Base-by-base conservation (phyloP, 2,888 invertebrate species). In the Morpho helenor region DNA sequence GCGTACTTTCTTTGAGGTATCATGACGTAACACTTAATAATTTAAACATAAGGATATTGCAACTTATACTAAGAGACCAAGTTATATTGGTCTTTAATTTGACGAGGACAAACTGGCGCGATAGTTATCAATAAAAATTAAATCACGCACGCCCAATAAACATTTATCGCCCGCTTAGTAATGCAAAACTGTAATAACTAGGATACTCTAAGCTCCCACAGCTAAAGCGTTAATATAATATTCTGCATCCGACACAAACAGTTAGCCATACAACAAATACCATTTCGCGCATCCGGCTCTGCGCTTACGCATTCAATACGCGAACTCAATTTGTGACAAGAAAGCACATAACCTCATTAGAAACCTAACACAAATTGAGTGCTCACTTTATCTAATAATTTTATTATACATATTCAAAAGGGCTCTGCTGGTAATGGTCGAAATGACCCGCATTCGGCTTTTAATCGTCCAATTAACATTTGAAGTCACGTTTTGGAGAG, bases 391-490 rank as follows among this genome's bases (percentile, higher is more conserved):
- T 86, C 86, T 86, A 89, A 88, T 90, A 90, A 89, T 89, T 82
- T 88, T 88, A 86, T 79, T 89, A 87, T 89, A 90, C 88, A 89
- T 89, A 90, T 90, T 90, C 90, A 90, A 90, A 90, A 85, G 86
- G 87, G 86, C 86, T 82, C 70, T 78, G 71, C 72, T 70, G 69
- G 87, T 88, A 88, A 90, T 88, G 89, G 84, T 76, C 73, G 77
- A 84, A 88, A 88, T 90, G 90, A 90, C 90, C 90, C 87, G 90
- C 87, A 90, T 90, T 90, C 83, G 81, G 80, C 71, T 89, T 90
- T 88, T 90, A 90, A 89, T 90, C 79, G 86, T 79, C 81, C 88
- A 90, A 90, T 90, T 89, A 90, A 88, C 87, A 87, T 89, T 87
- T 87, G 77, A 78, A 90, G 90, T 90, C 90, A 90, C 90, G 90